These are phyloP conservation scores for Cataglyphis livida DNA, from an alignment of 2,888 invertebrate genomes.

Conservation along the genomic window DNA sequence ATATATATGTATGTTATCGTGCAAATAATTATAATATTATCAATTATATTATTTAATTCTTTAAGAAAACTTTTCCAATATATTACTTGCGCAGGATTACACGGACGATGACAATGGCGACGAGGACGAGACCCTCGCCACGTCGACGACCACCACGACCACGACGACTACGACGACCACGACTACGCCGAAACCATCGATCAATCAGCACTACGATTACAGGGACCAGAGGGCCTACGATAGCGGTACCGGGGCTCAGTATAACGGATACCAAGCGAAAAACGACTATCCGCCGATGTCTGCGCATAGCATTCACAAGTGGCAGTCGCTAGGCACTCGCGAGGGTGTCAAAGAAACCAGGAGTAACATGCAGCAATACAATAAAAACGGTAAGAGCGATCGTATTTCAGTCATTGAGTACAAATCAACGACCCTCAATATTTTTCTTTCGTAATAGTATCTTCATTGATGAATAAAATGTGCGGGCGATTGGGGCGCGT, in stretches of 20 bases:
- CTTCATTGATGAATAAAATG: not conserved
- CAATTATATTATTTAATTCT: slow-evolving; percentile 20
- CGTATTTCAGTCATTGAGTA: slow-evolving; percentile 38
- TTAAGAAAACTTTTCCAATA: not conserved
- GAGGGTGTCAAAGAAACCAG: slow-evolving; percentile 81
- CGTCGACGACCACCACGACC: slow-evolving; percentile 77
- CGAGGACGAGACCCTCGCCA: slow-evolving; percentile 77
- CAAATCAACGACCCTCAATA: slow-evolving; percentile 1
- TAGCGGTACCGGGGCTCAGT: slow-evolving; percentile 71
- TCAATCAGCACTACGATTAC: slow-evolving; percentile 74
- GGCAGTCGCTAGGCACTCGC: slow-evolving; percentile 79
- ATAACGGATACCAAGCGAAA: slow-evolving; percentile 78
- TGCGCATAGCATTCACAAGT: slow-evolving; percentile 80
- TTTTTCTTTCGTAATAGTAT: not conserved
- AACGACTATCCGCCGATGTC: slow-evolving; percentile 81
- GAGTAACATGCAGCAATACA: slow-evolving; percentile 75
- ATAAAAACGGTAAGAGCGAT: slow-evolving; percentile 80
- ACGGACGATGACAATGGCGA: slow-evolving; percentile 78
- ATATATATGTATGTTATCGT: too few species aligned
- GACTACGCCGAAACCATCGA: slow-evolving; percentile 83
- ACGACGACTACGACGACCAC: slow-evolving; percentile 81
- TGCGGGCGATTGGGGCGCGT: not conserved
- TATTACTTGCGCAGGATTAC: slow-evolving; percentile 77
- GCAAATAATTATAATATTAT: not conserved
- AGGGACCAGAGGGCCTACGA: slow-evolving; percentile 75